Conservation (phyloP, 2,797 vertebrate species). For the Melopsittacus undulatus region DNA sequence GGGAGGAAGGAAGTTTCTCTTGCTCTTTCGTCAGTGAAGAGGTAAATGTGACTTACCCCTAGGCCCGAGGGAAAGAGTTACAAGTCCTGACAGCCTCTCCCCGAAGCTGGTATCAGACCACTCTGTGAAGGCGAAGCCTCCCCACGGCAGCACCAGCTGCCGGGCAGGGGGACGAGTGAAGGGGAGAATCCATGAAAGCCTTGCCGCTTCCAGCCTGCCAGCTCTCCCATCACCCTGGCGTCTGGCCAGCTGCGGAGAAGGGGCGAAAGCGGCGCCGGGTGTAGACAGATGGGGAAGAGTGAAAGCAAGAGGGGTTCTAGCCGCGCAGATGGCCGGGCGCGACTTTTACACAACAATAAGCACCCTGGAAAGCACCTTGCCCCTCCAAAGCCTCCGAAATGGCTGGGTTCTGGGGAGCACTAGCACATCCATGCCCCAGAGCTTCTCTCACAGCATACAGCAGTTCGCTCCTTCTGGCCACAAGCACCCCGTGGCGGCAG, state of each 20-base stretch:
- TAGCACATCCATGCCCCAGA: neutral
- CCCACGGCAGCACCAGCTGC: neutral
- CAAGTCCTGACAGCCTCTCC: neutral
- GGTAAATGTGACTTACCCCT: neutral
- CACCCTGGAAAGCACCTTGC: neutral
- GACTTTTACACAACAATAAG: neutral
- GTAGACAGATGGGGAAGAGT: fast-evolving
- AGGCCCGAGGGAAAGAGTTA: neutral
- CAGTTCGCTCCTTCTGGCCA: neutral
- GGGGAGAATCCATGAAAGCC: neutral
- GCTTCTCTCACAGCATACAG: neutral
- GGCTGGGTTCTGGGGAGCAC: no score
- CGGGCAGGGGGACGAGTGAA: fast-evolving
- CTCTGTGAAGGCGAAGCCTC: neutral
- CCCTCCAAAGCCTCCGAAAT: neutral
- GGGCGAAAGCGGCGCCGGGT: fast-evolving
- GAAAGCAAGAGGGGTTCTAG: neutral
- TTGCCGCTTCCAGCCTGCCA: neutral
- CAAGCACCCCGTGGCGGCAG: neutral
- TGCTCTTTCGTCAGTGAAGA: neutral
- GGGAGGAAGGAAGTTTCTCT: fast-evolving
- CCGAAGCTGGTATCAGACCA: neutral
- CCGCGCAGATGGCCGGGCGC: fast-evolving
- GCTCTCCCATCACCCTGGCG: no score
- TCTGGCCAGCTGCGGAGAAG: neutral